Base-by-base conservation (phyloP, 2,113 vertebrate species). In the Gasterosteus aculeatus region DNA sequence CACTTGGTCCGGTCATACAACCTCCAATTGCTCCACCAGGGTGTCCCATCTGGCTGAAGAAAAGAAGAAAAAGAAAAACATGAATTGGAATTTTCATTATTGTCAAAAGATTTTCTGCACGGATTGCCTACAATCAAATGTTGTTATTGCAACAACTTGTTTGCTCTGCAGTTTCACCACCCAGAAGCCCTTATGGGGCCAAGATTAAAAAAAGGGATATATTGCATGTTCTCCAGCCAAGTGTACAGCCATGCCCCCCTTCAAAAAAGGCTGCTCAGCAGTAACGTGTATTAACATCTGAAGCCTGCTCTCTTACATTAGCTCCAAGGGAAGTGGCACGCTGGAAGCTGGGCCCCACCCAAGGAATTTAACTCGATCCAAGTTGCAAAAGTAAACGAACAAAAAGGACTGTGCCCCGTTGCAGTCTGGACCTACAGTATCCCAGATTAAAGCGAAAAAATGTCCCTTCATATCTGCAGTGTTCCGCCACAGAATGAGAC, bases 151-250 rank as follows among this genome's bases (percentile, higher is more conserved):
- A 70, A 58, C 86, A 81, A 88, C 84, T 78, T 88, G 79, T 92
- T 91, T 84, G 85, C 83, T n/a, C 80, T 77, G 83, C 84, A 88
- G 62, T 86, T 88, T 85, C 76, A 41, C 60, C 73, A 63, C 80
- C 54, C 64, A 84, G 65, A 69, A 78, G 67, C 26, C 73, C 77
- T 77, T 84, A 76, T 89, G 78, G 73, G 47, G 69, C 59, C 59
- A 57, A 54, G 82, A 83, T 91, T 89, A 88, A 84, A 90, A 92
- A 85, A 84, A 84, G 35, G 22, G 85, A 88, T 63, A 61, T 73
- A 29, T 73, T 46, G 26, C 81, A 80, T 63, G 62, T 75, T 85
- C 81, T 88, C 59, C 59, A 85, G 85, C 83, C 84, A 87, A 89
- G 57, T 88, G 86, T 72, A 41, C 70, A 80, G 61, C 70, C 69